Base-by-base conservation (phyloP, 2,797 vertebrate species). In the Helarctos malayanus region DNA sequence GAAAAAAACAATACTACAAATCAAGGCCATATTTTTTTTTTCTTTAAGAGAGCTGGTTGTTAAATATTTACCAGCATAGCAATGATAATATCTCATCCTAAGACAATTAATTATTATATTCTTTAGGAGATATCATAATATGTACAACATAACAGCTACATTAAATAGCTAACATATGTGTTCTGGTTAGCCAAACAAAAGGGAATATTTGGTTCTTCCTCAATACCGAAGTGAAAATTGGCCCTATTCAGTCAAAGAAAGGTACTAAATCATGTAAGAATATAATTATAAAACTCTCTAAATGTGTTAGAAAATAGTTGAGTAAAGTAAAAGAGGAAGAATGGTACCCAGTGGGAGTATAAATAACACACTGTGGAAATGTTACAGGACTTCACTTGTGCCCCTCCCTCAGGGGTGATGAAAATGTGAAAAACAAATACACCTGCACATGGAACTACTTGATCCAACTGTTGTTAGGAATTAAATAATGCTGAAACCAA, bases 381-480 rank as follows among this genome's bases (percentile, higher is more conserved):
- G 52, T 83, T 95, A 14, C n/a, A 89, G 89, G 68, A 49, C n/a
- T 83, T 71, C 19, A 32, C 79, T 80, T 93, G 16, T 49, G 45
- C 54, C 69, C n/a, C 23, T 94, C 29, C 23, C 47, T 57, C 61
- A 85, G 15, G 32, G 54, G 3, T 69, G 80, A 65, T n/a, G n/a
- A 69, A 91, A 97, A 95, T 73, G 47, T 69, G 69, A 75, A 87
- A 96, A 97, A 94, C 84, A 97, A 93, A 92, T 92, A 94, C 16
- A 97, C 79, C 92, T 92, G 84, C 6, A 65, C 84, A 68, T 71
- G n/a, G 93, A 95, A 92, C 27, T 90, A 61, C 84, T 95, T 90
- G 61, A 87, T 73, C 93, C 93, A 56, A 56, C 45, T 82, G 47
- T 57, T 88, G n/a, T 49, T 41, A 68, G 75, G 85, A 94, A 92